Percentiles rank a stretch among this genome's conserved stretches.
Evolutionary conservation across 2,888 invertebrate species (phyloP).

Genomic region (Diloba caeruleocephala): DNA sequence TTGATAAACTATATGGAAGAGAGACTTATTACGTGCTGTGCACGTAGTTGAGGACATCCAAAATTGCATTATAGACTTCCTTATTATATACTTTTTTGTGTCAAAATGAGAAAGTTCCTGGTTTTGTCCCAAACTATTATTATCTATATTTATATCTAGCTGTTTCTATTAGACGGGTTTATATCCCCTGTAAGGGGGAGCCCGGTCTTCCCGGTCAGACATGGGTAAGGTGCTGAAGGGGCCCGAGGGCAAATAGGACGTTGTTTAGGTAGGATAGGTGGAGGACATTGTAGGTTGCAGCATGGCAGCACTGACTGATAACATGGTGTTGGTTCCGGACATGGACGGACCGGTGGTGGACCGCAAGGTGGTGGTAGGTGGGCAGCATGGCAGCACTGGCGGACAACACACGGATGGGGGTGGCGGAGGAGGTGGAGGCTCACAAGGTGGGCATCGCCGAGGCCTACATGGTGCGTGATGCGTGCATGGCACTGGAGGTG

Average conservation of each 20-base stretch:
- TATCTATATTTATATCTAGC: too few relatives aligned
- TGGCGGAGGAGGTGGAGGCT: constrained; percentile 70
- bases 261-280: constrained; percentile 85
- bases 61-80: too few relatives aligned
- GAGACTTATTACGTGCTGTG: too few relatives aligned
- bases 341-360: constrained; percentile 78
- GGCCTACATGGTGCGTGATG: constrained; percentile 78
- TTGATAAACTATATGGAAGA: too few relatives aligned
- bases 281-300: constrained; percentile 86
- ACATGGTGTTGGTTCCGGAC: constrained; percentile 79
- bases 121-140: too few relatives aligned
- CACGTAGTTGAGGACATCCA: too few relatives aligned
- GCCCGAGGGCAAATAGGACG: constrained; percentile 83
- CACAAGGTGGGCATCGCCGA: constrained; percentile 71
- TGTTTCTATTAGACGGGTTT: too few relatives aligned
- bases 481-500: constrained; percentile 79
- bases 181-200: too few relatives aligned
- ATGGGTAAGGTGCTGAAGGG: constrained; percentile 82
- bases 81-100: too few relatives aligned
- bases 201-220: too few relatives aligned
- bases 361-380: constrained; percentile 80
- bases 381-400: constrained; percentile 81
- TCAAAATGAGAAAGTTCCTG: too few relatives aligned
- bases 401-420: constrained; percentile 78
- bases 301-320: constrained; percentile 82